Evolutionary conservation across 2,797 vertebrate genomes (phyloP).

Genomic region (Triplophysa yarkandensis): DNA sequence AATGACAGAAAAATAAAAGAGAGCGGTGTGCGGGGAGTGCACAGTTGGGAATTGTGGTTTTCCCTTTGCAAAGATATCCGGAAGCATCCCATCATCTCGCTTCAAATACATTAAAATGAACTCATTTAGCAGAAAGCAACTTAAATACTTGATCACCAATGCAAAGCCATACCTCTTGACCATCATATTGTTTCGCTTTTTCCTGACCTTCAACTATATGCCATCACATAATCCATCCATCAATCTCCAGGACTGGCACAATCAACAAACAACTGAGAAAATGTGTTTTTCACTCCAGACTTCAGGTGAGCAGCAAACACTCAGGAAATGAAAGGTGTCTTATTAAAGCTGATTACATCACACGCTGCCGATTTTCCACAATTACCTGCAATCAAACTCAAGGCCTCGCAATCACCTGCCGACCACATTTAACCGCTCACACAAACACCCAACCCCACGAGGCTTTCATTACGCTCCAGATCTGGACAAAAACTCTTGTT

Average conservation of each 20-base stretch:
- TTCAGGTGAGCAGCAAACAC: conserved; percentile 25
- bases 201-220: not conserved
- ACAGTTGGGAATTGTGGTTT: not conserved
- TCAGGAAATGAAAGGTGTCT: conserved; percentile 41
- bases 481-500: not conserved
- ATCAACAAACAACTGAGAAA: not conserved
- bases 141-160: no score
- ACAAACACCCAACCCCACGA: conserved; percentile 12
- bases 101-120: no score
- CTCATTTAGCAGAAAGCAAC: no score
- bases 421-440: conserved; percentile 13
- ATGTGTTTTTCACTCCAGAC: not conserved
- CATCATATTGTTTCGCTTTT: not conserved
- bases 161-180: not conserved
- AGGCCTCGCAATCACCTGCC: conserved; percentile 42
- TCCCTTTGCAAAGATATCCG: not conserved
- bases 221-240: not conserved
- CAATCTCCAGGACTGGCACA: not conserved
- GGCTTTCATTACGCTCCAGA: conserved; percentile 11
- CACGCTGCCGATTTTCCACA: conserved; percentile 54
- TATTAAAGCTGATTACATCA: conserved; percentile 55
- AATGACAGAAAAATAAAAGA: not conserved
- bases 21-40: not conserved
- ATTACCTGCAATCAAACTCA: conserved; percentile 53
- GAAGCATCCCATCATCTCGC: not conserved